A percentile compares a stretch with the other conserved stretches of the same genome.
phyloP scores from a whole-genome alignment of 23 tunicate species.

The Aplidium turbinatum region DNA sequence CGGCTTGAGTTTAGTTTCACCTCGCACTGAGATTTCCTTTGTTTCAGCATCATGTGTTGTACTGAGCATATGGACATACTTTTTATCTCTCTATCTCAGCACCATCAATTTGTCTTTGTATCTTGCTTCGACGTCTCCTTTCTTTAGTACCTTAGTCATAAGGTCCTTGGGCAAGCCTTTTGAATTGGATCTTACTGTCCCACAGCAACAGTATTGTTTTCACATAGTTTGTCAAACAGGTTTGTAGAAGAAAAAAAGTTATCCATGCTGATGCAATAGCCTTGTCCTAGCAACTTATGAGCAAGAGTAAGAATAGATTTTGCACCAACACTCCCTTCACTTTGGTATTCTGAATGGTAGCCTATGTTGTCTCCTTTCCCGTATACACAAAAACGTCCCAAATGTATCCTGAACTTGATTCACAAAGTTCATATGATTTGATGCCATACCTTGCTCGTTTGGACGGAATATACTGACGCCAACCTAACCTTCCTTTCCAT shows the following conservation, averaged over 20 bases:
- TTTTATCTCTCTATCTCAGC: constrained; percentile 19
- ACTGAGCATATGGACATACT: constrained; percentile 22
- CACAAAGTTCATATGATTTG: constrained; percentile 9
- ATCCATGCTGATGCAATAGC: constrained; percentile 26
- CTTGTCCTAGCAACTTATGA: neutral
- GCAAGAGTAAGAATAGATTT: neutral
- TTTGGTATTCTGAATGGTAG: neutral
- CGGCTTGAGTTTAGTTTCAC: neutral
- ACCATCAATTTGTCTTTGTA: constrained; percentile 20
- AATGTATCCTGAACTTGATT: constrained; percentile 18
- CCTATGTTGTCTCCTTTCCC: constrained; percentile 16
- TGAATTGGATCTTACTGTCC: constrained; percentile 17
- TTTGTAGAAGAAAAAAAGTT: constrained; percentile 19
- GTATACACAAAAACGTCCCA: constrained; percentile 27
- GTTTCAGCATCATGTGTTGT: constrained; percentile 17
- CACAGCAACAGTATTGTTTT: constrained; percentile 5
- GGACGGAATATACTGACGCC: constrained; percentile 13
- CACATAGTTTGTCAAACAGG: constrained; percentile 13
- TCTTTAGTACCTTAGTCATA: neutral
- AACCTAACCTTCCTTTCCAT: constrained; percentile 4
- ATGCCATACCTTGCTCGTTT: constrained; percentile 11
- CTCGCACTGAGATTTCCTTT: neutral
- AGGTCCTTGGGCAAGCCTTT: constrained; percentile 11
- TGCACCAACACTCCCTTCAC: neutral
- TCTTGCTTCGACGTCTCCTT: constrained; percentile 11